Conservation (phyloP, 2,888 invertebrate species). For the Lingula anatina region DNA sequence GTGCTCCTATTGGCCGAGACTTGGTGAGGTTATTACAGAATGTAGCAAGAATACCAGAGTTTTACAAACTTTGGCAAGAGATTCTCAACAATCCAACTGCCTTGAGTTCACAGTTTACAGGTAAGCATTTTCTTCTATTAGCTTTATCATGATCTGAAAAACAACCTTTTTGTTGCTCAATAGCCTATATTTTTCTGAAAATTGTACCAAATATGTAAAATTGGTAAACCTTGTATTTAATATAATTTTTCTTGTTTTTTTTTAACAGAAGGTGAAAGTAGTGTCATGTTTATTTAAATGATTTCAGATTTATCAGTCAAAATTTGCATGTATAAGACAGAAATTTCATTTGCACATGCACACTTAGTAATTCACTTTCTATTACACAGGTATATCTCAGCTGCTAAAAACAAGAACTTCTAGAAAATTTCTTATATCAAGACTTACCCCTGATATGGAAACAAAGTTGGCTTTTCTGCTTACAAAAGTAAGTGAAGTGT, state of each 20-base stretch:
- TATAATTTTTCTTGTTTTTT: too few species aligned
- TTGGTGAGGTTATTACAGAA: constrained; percentile 82
- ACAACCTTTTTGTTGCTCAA: not conserved
- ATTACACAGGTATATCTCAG: constrained; percentile 62
- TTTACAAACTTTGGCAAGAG: constrained; percentile 83
- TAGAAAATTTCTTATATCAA: constrained; percentile 73
- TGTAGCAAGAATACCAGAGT: constrained; percentile 82
- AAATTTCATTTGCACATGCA: too few species aligned
- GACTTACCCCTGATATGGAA: constrained; percentile 90
- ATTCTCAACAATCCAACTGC: constrained; percentile 72
- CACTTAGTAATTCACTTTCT: too few species aligned
- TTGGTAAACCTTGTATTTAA: too few species aligned
- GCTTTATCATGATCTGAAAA: not conserved
- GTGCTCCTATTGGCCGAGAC: constrained; percentile 82
- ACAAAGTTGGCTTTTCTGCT: constrained; percentile 82
- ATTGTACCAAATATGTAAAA: not conserved
- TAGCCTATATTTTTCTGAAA: not conserved
- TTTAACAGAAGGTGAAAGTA: too few species aligned
- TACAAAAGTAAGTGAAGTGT: constrained; percentile 27
- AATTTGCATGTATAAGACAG: too few species aligned
- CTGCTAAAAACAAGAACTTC: constrained; percentile 80
- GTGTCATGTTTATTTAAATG: too few species aligned
- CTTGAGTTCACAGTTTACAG: constrained; percentile 72
- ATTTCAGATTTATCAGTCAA: too few species aligned
- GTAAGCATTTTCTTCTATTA: constrained; percentile 40